Evolutionary conservation across 2,888 invertebrate species (phyloP), one percentile per base, ranked within the genome.

Genomic region (Megamerina dolium): DNA sequence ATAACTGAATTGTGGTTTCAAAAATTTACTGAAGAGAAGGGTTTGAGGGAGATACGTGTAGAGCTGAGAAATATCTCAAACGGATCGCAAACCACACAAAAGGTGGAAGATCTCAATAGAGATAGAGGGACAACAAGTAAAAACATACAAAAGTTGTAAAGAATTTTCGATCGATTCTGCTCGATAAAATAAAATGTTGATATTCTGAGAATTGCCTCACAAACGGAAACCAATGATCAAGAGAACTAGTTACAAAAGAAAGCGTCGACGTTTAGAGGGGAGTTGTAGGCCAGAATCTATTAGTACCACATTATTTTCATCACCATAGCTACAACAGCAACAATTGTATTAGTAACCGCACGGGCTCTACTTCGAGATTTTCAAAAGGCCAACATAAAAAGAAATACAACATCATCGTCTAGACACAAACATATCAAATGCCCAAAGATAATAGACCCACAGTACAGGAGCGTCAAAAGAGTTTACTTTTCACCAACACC

Each of bases 211-310:
- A n/a, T n/a, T n/a, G n/a, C n/a, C n/a, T n/a, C 26, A 34, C 37
- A 50, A 51, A 35, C 41, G 21, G 21, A 47, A 53, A 45, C 46
- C 48, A 55, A 55, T 55, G 53, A 38, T 48, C 49, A 42, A 45
- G 32, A 43, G 46, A 40, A 53, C 20, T 14, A 46, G 32, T 31
- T 55, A 42, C 37, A 54, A 51, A 44, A 53, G 43, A 43, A 50
- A 49, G 48, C 49, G 51, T 41, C 44, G 45, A 38, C 52, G 51
- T 45, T 50, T 43, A 41, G 49, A 43, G 45, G 45, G 45, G 31
- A 51, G 49, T 6, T 41, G 37, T 17, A 27, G 35, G 35, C 9
- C 10, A 14, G 9, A 33, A 38, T 20, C 18, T 9, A 45, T 4
- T 37, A 36, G 13, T 30, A 43, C 13, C 33, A 8, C n/a, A n/a